phyloP scores from a whole-genome alignment of 2,113 vertebrate species.

The Brachionichthys hirsutus region DNA sequence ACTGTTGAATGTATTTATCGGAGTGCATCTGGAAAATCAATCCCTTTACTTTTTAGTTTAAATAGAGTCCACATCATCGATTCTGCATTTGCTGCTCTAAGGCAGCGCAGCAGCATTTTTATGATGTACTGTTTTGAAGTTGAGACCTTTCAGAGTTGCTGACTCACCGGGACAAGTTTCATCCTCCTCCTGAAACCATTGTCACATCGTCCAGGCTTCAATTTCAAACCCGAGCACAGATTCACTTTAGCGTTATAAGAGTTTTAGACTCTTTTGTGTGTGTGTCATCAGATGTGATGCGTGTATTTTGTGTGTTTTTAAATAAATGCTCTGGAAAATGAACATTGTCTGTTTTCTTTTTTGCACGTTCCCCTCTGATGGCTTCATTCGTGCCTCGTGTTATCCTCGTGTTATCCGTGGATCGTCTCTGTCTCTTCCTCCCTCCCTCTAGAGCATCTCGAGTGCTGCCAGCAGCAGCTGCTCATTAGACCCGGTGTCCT shows the following conservation, averaged over 20 bases:
- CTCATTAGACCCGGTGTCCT: constrained; percentile 59
- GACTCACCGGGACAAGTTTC: too few species aligned
- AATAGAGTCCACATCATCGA: too few species aligned
- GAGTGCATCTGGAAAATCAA: neutral
- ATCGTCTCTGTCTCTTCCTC: neutral
- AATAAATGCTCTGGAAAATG: constrained; percentile 38
- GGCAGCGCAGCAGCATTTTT: too few species aligned
- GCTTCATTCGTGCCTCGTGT: neutral
- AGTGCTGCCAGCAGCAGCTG: constrained; percentile 68
- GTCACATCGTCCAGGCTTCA: neutral
- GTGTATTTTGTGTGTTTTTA: constrained; percentile 33
- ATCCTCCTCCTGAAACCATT: too few species aligned
- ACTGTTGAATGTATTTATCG: neutral
- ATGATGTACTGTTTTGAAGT: too few species aligned
- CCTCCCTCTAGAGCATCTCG: constrained; percentile 29
- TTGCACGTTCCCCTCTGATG: neutral
- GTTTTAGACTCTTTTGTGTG: neutral
- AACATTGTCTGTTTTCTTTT: constrained; percentile 8
- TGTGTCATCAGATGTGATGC: constrained; percentile 2
- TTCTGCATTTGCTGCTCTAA: too few species aligned
- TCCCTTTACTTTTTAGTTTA: too few species aligned
- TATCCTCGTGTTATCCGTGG: neutral
- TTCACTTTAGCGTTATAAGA: constrained; percentile 16
- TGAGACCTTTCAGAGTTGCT: too few species aligned
- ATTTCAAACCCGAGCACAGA: constrained; percentile 7